Evolutionary conservation across 2,113 vertebrate genomes (phyloP), one percentile per base, ranked within the genome.

Genomic region (Takifugu bimaculatus): DNA sequence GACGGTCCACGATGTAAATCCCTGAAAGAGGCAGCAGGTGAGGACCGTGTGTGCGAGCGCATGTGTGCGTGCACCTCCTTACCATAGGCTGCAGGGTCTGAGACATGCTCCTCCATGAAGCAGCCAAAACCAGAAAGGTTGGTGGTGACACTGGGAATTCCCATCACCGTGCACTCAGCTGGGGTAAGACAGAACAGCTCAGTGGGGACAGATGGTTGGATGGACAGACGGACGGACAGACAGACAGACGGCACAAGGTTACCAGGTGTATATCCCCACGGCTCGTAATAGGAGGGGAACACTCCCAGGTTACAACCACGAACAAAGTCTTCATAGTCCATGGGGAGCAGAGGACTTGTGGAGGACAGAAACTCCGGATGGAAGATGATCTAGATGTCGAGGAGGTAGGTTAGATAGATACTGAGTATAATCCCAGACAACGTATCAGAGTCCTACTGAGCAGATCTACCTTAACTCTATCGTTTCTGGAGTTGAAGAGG

Each of bases 181-280:
- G 88, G 35, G 7, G 35, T 6, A 39, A 10, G 35, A 39, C 35
- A 39, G 35, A 11, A 39, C 35, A 39, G 7, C 35, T 39, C 35
- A 39, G 35, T 11, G 35, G 35, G 7, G 35, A 39, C 6, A 39
- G 35, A 39, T 10, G 9, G 35, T 10, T 11, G 9, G 35, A 11
- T 10, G 11, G 35, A 11, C 6, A 39, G 35, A 32, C 29, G 4
- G 29, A 32, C 29, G 7, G 29, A 32, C 29, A 32, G 29, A 6
- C 29, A 32, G 29, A 4, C 3, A 11, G 35, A 39, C 11, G 35
- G 35, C 13, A 45, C 14, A 7, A 49, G 5, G 15, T 32, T 86
- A 97, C 96, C 96, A 78, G 96, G 97, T 58, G 97, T 99, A 80
- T 99, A 98, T 50, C 97, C 97, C 96, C 96, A 99, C 1, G 97